Conservation (phyloP, 2,113 vertebrate species). For the Gadus chalcogrammus region DNA sequence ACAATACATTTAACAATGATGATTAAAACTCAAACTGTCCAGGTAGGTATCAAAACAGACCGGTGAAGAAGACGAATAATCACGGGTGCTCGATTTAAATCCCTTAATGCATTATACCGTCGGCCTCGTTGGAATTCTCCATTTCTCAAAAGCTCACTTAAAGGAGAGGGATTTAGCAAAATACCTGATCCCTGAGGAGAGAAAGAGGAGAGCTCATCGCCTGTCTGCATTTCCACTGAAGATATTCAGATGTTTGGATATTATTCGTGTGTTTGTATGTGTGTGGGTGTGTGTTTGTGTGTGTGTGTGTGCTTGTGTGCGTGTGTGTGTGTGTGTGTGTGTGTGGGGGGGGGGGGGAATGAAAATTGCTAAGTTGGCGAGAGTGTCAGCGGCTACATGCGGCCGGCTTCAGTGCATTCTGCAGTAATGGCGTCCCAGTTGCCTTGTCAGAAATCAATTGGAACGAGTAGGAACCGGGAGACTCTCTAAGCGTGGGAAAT, state of each 20-base stretch:
- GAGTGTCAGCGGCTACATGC: constrained; percentile 79
- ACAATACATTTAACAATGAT: no score
- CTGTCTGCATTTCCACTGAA: constrained; percentile 42
- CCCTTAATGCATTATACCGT: constrained; percentile 32
- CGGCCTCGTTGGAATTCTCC: constrained; percentile 49
- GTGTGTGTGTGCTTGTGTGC: no score
- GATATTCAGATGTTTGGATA: constrained; percentile 23
- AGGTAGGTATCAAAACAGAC: no score
- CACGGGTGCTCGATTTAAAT: no score
- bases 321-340: neutral
- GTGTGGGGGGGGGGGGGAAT: constrained; percentile 66
- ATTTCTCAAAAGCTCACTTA: constrained; percentile 47
- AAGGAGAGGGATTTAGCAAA: constrained; percentile 48
- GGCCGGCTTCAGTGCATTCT: constrained; percentile 92
- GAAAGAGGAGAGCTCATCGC: constrained; percentile 43
- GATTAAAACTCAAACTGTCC: no score
- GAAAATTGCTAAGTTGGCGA: constrained; percentile 76
- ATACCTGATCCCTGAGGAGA: constrained; percentile 41
- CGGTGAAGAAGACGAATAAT: no score
- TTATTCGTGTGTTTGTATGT: neutral
- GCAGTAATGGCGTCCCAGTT: constrained; percentile 94
- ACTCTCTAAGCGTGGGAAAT: constrained; percentile 71
- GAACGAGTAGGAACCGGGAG: constrained; percentile 77
- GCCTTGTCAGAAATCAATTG: constrained; percentile 93
- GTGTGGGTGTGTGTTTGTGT: neutral